Evolutionary conservation across 2,888 invertebrate species (phyloP), one percentile per base, ranked within the genome.

Genomic region (Creontiades dilutus): DNA sequence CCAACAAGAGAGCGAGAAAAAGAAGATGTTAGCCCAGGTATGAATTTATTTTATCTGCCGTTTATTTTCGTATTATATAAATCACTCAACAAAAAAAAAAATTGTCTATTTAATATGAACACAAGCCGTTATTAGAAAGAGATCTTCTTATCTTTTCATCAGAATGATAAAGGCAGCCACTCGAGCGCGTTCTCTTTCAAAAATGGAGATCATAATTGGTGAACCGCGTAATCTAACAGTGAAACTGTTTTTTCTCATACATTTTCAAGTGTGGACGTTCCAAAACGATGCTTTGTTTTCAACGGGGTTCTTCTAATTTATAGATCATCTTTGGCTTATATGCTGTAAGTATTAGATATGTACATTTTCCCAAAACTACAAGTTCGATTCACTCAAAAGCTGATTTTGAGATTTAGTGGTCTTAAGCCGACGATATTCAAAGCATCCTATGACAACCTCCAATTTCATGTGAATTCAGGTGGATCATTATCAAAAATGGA

Each of bases 11-110:
- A 78, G 52, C 28, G 88, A 88, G 52, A 76, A 78, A 78, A 55
- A 55, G 37, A 78, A 46, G n/a, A 80, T 80, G 48, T 80, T 78
- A 52, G 48, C 28, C 19, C 88, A 78, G 88, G 88, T 88, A 80
- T 78, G 37, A 78, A 46, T 78, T 78, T n/a, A 46, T 78, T 78
- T 37, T 47, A 46, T 78, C 78, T 46, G n/a, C 14, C 78, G 14
- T 47, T 37, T 46, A 78, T 78, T 47, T 78, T 28, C 16, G n/a
- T 13, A 46, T 78, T 47, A 47, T 47, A 37, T 37, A 37, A 37
- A 37, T 37, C 37, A 47, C 7, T 46, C 37, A 46, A 5, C 28
- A 13, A 78, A 78, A 78, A 14, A 37, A 78, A 78, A 7, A 12
- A 78, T 68, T 23, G 68, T 68, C 68, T 23, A 68, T 68, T 68